A percentile compares a stretch with the other conserved stretches of the same genome.
phyloP scores from a whole-genome alignment of 1,140 invertebrate genomes.

The Bombus soroeensis region DNA sequence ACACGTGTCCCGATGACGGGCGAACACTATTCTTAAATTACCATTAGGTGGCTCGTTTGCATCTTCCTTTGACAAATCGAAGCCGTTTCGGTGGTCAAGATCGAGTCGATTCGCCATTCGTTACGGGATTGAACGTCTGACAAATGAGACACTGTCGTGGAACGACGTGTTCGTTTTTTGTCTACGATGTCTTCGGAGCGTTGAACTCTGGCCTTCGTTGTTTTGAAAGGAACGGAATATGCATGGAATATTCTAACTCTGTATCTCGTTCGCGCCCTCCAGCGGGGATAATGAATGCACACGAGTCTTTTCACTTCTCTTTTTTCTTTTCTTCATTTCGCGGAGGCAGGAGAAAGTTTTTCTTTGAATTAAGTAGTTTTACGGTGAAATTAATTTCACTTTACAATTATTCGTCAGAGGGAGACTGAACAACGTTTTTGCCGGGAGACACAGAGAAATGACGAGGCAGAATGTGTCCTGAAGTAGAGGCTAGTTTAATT shows the following conservation, averaged over 20 bases:
- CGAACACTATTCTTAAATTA: constrained; percentile 35
- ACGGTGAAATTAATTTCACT: background rate
- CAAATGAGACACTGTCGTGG: too few relatives aligned
- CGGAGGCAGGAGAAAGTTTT: background rate
- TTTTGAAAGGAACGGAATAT: background rate
- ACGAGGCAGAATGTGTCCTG: background rate
- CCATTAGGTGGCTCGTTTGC: constrained; percentile 13
- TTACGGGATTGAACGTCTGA: constrained; percentile 4
- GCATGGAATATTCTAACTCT: background rate
- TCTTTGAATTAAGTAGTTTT: constrained; percentile 1
- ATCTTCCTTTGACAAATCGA: constrained; percentile 25
- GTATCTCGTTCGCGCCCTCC: background rate
- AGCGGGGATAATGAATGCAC: background rate
- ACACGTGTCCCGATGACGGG: constrained; percentile 24
- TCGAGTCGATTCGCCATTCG: constrained; percentile 7
- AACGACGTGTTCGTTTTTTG: background rate
- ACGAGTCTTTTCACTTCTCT: background rate
- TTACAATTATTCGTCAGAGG: background rate
- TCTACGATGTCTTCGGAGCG: background rate
- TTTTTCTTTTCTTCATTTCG: background rate
- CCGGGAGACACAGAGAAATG: background rate
- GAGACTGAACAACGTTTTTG: background rate
- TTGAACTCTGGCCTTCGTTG: constrained; percentile 5
- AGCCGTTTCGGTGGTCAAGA: constrained; percentile 15
- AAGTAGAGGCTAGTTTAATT: constrained; percentile 1